Evolutionary conservation across 2,113 vertebrate genomes (phyloP).

Genomic region (Bufo bufo): DNA sequence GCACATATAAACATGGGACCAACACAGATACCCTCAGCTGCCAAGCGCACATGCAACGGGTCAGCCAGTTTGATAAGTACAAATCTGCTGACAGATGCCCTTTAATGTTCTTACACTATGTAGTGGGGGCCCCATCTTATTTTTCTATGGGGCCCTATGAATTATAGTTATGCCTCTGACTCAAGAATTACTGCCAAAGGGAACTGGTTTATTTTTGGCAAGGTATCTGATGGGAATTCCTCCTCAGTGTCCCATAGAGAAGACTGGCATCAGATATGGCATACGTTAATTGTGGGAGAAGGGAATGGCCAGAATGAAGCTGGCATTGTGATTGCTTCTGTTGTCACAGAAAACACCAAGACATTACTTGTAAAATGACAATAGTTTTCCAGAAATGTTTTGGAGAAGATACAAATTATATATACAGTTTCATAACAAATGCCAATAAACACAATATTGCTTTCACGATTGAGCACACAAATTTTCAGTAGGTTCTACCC

Average conservation of each 20-base stretch:
- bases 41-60: too few species aligned
- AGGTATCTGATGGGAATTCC: neutral
- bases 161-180: too few species aligned
- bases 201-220: neutral
- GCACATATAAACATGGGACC: too few species aligned
- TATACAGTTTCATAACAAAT: neutral
- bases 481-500: neutral
- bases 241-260: neutral
- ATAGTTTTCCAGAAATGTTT: neutral
- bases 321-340: neutral
- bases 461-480: neutral
- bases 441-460: neutral
- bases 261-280: neutral
- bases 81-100: too few species aligned
- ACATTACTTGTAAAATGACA: neutral
- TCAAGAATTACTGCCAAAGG: too few species aligned
- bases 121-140: too few species aligned
- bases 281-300: neutral
- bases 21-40: too few species aligned
- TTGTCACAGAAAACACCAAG: neutral
- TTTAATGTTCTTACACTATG: too few species aligned
- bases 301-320: neutral
- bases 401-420: neutral
- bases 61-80: too few species aligned
- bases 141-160: too few species aligned